phyloP scores from a whole-genome alignment of 1,140 invertebrate species.

The Cotesia glomerata region DNA sequence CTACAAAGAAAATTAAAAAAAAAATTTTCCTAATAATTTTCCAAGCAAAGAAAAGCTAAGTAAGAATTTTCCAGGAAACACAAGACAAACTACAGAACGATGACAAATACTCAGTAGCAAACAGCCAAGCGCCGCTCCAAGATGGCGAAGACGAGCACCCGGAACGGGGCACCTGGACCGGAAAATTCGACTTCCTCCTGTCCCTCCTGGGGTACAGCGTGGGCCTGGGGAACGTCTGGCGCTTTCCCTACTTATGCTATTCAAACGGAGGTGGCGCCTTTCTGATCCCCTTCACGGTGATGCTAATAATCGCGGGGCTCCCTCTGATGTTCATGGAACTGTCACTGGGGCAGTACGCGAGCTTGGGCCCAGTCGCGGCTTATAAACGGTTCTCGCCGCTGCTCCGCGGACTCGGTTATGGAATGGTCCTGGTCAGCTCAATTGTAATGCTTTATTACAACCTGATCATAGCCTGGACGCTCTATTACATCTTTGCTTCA shows the following conservation, averaged over 20 bases:
- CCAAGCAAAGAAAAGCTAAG: too few species aligned
- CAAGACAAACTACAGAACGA: slow-evolving; percentile 47
- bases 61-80: background rate
- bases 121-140: slow-evolving; percentile 62
- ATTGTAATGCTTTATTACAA: slow-evolving; percentile 87
- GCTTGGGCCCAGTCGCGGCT: slow-evolving; percentile 74
- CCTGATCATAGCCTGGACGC: slow-evolving; percentile 85
- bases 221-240: slow-evolving; percentile 85
- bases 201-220: slow-evolving; percentile 85
- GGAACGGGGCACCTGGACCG: slow-evolving; percentile 79
- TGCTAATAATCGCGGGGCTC: slow-evolving; percentile 83
- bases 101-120: slow-evolving; percentile 64
- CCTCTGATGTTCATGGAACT: slow-evolving; percentile 90
- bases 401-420: slow-evolving; percentile 77
- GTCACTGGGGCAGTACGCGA: slow-evolving; percentile 77
- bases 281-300: slow-evolving; percentile 82
- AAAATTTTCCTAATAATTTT: too few species aligned
- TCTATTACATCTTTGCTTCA: slow-evolving; percentile 82
- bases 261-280: slow-evolving; percentile 84
- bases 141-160: slow-evolving; percentile 62
- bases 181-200: slow-evolving; percentile 81
- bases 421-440: slow-evolving; percentile 83
- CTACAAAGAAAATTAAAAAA: too few species aligned
- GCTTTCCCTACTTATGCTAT: slow-evolving; percentile 81
- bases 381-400: slow-evolving; percentile 75